Conservation (phyloP, 2,888 invertebrate species). For the Eupeodes latifasciatus region DNA sequence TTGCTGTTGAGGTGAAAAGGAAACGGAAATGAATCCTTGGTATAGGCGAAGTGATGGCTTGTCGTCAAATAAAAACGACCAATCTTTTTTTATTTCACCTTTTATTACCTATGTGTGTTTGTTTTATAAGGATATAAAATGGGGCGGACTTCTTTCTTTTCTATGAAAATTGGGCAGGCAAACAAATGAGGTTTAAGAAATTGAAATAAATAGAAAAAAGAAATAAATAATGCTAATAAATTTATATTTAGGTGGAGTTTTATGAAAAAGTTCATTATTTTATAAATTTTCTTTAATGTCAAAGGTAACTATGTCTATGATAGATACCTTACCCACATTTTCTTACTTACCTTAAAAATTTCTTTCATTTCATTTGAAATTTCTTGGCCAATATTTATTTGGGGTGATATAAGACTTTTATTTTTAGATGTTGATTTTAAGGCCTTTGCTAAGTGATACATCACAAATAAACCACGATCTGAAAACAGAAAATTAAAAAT, state of each 20-base stretch:
- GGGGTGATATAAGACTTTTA: not conserved
- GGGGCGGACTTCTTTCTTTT: conserved; percentile 1
- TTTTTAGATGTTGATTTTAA: conserved; percentile 2
- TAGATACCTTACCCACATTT: no score
- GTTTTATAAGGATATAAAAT: conserved; percentile 25
- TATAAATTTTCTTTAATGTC: not conserved
- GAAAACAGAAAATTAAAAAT: conserved; percentile 3
- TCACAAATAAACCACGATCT: conserved; percentile 59
- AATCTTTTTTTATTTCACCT: conserved; percentile 34
- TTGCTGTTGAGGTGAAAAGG: not conserved
- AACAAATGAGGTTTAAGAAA: conserved; percentile 28
- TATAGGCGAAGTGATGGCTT: conserved; percentile 13
- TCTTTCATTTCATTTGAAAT: conserved; percentile 5
- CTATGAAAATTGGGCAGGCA: conserved; percentile 31
- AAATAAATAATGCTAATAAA: not conserved
- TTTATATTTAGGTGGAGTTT: no score
- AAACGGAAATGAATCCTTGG: conserved; percentile 38
- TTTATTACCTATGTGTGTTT: conserved; percentile 58
- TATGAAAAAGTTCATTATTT: not conserved
- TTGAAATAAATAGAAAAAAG: not conserved
- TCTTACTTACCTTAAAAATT: conserved; percentile 46
- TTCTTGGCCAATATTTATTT: not conserved
- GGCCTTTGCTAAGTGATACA: conserved; percentile 57
- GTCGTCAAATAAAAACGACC: conserved; percentile 33
- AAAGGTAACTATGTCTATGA: not conserved